Conservation (phyloP, 2,888 invertebrate genomes). For the Dendrolimus pini region DNA sequence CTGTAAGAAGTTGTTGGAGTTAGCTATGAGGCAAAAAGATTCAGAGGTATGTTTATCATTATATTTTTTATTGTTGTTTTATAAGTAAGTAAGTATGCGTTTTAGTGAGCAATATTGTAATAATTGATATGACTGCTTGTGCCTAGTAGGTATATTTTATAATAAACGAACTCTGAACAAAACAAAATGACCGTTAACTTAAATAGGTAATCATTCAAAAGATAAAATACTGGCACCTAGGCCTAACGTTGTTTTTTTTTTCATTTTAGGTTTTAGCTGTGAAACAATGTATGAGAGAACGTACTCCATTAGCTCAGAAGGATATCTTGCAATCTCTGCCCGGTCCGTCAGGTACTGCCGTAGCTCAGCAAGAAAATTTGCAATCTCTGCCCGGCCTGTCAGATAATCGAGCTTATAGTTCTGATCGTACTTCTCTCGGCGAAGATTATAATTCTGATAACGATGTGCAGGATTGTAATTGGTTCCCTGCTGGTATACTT, state of each 20-base stretch:
- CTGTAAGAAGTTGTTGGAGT: constrained; percentile 1
- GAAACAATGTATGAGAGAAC: neutral
- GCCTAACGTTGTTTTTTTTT: neutral
- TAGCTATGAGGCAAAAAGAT: constrained; percentile 1
- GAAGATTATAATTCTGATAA: constrained; percentile 1
- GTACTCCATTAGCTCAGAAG: constrained; percentile 1
- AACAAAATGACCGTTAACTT: no score
- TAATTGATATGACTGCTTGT: constrained; percentile 1
- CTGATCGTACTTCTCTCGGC: no score
- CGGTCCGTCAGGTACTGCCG: neutral
- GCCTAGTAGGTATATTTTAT: no score
- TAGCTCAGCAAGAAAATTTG: constrained; percentile 2
- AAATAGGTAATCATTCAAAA: neutral
- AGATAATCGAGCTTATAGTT: constrained; percentile 1
- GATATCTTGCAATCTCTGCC: constrained; percentile 1
- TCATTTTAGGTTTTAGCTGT: constrained; percentile 1
- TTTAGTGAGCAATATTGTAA: no score
- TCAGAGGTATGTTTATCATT: neutral
- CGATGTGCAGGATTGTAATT: constrained; percentile 1
- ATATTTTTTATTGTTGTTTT: neutral
- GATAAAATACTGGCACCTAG: constrained; percentile 1
- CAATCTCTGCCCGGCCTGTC: constrained; percentile 1
- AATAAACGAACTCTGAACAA: neutral
- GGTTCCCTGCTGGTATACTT: constrained; percentile 2
- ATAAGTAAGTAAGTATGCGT: neutral